Percentiles rank a stretch among this genome's conserved stretches.
Conservation (phyloP, 2,888 invertebrate genomes). For the Papilio demoleus region DNA sequence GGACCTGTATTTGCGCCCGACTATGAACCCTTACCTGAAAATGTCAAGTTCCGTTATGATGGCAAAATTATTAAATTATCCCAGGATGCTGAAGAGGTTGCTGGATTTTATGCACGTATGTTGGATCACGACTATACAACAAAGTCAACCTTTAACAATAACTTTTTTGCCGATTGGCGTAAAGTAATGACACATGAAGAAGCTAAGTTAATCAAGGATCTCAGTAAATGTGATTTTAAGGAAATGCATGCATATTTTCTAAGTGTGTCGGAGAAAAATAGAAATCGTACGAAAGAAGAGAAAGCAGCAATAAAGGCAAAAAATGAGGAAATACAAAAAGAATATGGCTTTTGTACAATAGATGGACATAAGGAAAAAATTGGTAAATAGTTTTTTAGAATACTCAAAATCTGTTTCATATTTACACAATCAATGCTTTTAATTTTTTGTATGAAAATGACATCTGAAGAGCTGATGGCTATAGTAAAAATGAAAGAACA, state of each 20-base stretch:
- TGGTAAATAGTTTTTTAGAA: conserved; percentile 98
- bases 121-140: conserved; percentile 99
- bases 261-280: conserved; percentile 92
- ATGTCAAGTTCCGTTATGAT: conserved; percentile 96
- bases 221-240: conserved; percentile 97
- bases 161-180: conserved; percentile 98
- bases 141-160: conserved; percentile 96
- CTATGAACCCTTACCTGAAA: conserved; percentile 94
- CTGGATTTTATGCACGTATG: conserved; percentile 98
- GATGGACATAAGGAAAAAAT: conserved; percentile 99
- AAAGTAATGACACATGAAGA: conserved; percentile 96
- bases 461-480: too few relatives aligned
- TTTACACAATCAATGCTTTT: too few relatives aligned
- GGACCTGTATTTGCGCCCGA: conserved; percentile 98
- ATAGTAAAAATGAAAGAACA: too few relatives aligned
- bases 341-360: conserved; percentile 97
- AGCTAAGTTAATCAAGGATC: conserved; percentile 91
- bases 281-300: conserved; percentile 96
- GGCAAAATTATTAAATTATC: conserved; percentile 93
- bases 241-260: conserved; percentile 93
- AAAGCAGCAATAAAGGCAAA: conserved; percentile 93
- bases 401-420: too few relatives aligned
- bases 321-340: conserved; percentile 93
- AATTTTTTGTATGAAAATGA: too few relatives aligned
- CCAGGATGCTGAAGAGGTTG: conserved; percentile 95